Base-by-base conservation (phyloP, 1,140 invertebrate genomes). In the Bombus pyrosoma region DNA sequence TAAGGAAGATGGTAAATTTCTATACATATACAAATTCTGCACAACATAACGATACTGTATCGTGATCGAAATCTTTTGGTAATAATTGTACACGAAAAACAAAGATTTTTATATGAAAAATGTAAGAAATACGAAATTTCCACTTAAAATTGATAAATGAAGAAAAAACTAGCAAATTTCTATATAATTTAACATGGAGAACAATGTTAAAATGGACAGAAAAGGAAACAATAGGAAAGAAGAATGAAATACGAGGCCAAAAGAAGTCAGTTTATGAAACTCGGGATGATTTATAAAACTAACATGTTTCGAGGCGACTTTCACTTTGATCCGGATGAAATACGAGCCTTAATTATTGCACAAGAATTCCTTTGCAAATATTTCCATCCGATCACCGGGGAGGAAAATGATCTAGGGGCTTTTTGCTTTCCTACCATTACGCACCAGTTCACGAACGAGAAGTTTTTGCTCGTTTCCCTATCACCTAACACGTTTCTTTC, bases 351-450 rank as follows among this genome's bases (percentile, higher is more conserved):
- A 74, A 74, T 47, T 34, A 74, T 32, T 32, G 43, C 39, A 13
- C 41, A 18, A 69, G 68, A 28, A 74, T 47, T 47, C 47, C 72
- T 43, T 74, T 74, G 41, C 28, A 74, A 75, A 75, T 53, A 53
- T 74, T 25, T 75, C 13, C 9, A 5, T 18, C 73, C 15, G 15
- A n/a, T 32, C n/a, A 32, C 15, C 10, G 0, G 13, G 39, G 2
- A 25, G 15, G 59, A 78, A 62, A 64, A 64, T 32, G 43, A 68
- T 47, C 28, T 8, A 15, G 32, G 4, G 1, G 22, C 22, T 57
- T 57, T 22, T 57, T 81, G 32, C 47, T 43, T 81, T 74, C 8
- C 22, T 59, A 9, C 28, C 28, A 74, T 47, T 62, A 34, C 69
- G 78, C 68, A 43, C 13, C 47, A 62, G n/a, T 62, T 81, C 73